Evolutionary conservation across 1,140 invertebrate species (phyloP).

Genomic region (Mamestra configurata): DNA sequence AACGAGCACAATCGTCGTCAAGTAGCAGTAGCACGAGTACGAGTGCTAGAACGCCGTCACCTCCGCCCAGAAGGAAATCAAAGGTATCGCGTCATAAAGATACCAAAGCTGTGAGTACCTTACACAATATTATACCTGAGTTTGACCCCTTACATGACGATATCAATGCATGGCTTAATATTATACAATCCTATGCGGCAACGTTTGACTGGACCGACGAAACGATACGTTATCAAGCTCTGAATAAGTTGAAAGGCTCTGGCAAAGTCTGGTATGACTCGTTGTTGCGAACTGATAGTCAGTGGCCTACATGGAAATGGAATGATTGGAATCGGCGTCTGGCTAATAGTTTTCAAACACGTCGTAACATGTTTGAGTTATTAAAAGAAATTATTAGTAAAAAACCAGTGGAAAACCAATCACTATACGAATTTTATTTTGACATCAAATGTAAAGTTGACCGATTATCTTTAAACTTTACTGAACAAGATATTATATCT

Average conservation of each 20-base stretch:
- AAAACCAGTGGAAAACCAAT: conserved; percentile 6
- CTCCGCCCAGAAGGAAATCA: too few species aligned
- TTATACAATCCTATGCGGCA: too few species aligned
- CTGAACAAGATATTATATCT: conserved; percentile 54
- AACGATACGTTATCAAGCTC: background rate
- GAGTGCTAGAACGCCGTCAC: too few species aligned
- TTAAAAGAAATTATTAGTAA: background rate
- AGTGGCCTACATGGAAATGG: conserved; percentile 7
- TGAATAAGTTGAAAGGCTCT: background rate
- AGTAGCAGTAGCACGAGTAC: too few species aligned
- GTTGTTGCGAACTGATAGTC: background rate
- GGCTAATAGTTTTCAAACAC: background rate
- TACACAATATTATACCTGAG: too few species aligned
- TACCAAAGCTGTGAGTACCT: too few species aligned
- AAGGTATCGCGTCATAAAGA: too few species aligned
- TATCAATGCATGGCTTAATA: too few species aligned
- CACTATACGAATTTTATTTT: background rate
- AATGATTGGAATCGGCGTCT: background rate
- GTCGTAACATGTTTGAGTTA: conserved; percentile 10
- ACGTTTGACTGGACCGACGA: too few species aligned
- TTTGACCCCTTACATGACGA: too few species aligned
- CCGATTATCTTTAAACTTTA: conserved; percentile 41
- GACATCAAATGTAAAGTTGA: background rate
- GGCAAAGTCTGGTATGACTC: background rate
- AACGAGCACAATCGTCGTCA: too few species aligned